Evolutionary conservation across 2,888 invertebrate genomes (phyloP).

Genomic region (Lasioglossum villosulum): DNA sequence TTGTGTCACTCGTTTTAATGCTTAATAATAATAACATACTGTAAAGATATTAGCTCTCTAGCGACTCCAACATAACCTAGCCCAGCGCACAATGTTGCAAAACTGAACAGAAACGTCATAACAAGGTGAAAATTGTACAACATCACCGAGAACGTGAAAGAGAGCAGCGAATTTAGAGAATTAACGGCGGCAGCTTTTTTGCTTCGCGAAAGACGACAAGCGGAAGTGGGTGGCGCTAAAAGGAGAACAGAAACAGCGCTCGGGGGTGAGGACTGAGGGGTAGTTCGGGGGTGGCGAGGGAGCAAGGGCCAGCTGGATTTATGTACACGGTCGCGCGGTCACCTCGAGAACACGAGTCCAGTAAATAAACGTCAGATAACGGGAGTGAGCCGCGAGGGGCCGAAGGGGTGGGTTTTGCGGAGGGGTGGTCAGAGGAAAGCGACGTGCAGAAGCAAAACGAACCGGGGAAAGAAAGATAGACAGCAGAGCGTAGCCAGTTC

Average conservation of each 20-base stretch:
- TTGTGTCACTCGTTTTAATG: no score
- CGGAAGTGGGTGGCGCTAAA: slow-evolving; percentile 22
- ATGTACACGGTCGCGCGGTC: slow-evolving; percentile 72
- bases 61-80: background rate
- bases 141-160: background rate
- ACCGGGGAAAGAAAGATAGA: slow-evolving; percentile 58
- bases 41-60: no score
- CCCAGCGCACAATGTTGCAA: background rate
- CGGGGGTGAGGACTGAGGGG: background rate
- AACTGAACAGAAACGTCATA: background rate
- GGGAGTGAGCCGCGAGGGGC: slow-evolving; percentile 19
- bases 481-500: slow-evolving; percentile 41
- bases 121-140: background rate
- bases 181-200: slow-evolving; percentile 3
- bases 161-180: background rate
- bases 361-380: slow-evolving; percentile 81
- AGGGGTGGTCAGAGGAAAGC: background rate
- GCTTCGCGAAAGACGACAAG: slow-evolving; percentile 20
- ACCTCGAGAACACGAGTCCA: slow-evolving; percentile 76
- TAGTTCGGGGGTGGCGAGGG: slow-evolving; percentile 2
- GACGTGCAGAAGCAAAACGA: slow-evolving; percentile 48
- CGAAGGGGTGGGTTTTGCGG: background rate
- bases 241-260: slow-evolving; percentile 19
- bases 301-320: slow-evolving; percentile 69
- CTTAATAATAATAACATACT: no score